These are phyloP conservation scores for Lasioglossum lativentre DNA, from an alignment of 2,888 invertebrate genomes.

Conservation along the genomic window DNA sequence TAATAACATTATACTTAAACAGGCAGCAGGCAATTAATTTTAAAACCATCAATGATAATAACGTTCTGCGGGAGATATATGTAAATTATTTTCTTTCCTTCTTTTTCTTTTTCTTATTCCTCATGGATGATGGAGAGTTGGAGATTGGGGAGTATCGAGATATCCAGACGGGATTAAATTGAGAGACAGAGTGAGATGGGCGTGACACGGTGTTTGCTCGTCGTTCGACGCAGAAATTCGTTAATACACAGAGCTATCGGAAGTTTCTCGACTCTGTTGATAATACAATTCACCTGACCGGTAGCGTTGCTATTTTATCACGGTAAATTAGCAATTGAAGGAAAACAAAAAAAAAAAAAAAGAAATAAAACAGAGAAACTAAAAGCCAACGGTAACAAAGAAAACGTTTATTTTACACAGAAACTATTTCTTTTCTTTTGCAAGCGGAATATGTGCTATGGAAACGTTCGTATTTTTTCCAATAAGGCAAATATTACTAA, in stretches of 20 bases:
- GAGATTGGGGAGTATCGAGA: slow-evolving; percentile 50
- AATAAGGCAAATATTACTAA: slow-evolving; percentile 33
- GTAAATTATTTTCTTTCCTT: slow-evolving; percentile 60
- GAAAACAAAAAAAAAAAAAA: slow-evolving; percentile 26
- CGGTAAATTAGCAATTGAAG: slow-evolving; percentile 43
- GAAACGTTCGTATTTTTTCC: slow-evolving; percentile 49
- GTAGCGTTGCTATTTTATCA: slow-evolving; percentile 47
- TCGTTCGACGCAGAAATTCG: slow-evolving; percentile 52
- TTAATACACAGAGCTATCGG: slow-evolving; percentile 41
- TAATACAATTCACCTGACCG: slow-evolving; percentile 50
- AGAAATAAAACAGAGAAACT: background rate
- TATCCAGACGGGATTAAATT: slow-evolving; percentile 58
- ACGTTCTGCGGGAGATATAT: slow-evolving; percentile 68
- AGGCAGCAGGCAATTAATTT: slow-evolving; percentile 83
- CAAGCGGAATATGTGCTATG: slow-evolving; percentile 69
- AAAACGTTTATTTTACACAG: slow-evolving; percentile 56
- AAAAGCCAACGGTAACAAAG: background rate
- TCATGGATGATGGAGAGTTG: slow-evolving; percentile 30
- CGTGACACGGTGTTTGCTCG: slow-evolving; percentile 59
- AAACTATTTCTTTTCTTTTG: slow-evolving; percentile 58
- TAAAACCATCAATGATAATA: slow-evolving; percentile 78
- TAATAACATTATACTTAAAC: slow-evolving; percentile 74
- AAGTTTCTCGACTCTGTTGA: slow-evolving; percentile 50
- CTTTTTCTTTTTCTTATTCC: slow-evolving; percentile 31
- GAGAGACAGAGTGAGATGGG: slow-evolving; percentile 59